Percentiles rank a stretch among this genome's conserved stretches.
phyloP scores from a whole-genome alignment of 2,797 vertebrate species.

The Australoheros facetus region DNA sequence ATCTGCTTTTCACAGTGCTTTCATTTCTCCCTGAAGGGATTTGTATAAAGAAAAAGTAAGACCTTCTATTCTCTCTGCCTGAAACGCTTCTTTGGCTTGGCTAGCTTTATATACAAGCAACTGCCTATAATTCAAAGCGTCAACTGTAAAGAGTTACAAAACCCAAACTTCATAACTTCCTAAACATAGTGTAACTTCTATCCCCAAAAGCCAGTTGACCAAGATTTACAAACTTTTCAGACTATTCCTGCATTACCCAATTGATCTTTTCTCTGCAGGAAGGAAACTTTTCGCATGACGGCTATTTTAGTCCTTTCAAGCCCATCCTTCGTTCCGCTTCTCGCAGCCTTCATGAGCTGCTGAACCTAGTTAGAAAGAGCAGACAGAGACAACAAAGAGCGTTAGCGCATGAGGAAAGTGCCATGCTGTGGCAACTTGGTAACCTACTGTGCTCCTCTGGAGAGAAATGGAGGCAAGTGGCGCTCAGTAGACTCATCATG shows the following conservation, averaged over 20 bases:
- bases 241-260: constrained; percentile 77
- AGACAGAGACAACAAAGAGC: constrained; percentile 42
- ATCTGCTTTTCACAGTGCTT: constrained; percentile 43
- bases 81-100: constrained; percentile 35
- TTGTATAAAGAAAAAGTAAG: constrained; percentile 39
- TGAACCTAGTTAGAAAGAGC: constrained; percentile 85
- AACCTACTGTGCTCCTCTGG: constrained; percentile 50
- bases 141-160: constrained; percentile 31
- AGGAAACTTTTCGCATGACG: constrained; percentile 91
- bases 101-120: constrained; percentile 37
- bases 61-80: constrained; percentile 39
- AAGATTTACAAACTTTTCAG: constrained; percentile 23
- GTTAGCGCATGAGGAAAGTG: constrained; percentile 46
- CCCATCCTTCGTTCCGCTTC: constrained; percentile 93
- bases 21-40: constrained; percentile 56
- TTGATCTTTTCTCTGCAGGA: constrained; percentile 89
- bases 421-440: constrained; percentile 45
- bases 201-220: constrained; percentile 13
- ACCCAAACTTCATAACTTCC: constrained; percentile 29
- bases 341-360: constrained; percentile 95
- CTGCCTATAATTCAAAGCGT: constrained; percentile 45
- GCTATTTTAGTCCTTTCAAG: constrained; percentile 95
- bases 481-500: constrained; percentile 62
- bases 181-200: constrained; percentile 29
- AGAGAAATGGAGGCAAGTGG: constrained; percentile 57